Evolutionary conservation across 2,797 vertebrate genomes (phyloP).

Genomic region (Lacerta agilis): DNA sequence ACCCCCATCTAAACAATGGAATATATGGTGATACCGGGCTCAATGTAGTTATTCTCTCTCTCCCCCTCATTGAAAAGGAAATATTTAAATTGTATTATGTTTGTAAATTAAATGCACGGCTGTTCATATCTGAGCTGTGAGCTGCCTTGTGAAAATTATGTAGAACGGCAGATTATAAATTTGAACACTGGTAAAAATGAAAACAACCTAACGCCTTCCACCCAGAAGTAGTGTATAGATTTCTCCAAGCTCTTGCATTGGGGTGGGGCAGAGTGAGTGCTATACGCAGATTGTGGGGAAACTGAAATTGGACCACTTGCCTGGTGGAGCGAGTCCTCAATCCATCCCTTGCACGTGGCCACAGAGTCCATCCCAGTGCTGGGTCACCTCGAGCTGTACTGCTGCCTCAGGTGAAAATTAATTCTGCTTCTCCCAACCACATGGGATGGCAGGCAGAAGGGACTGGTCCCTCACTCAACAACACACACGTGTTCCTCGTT

Average conservation of each 20-base stretch:
- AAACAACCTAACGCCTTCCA: not conserved
- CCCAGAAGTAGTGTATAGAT: too few relatives aligned
- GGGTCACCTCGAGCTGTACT: not conserved
- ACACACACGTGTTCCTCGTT: not conserved
- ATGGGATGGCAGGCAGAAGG: not conserved
- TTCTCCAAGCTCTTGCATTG: not conserved
- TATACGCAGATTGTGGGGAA: too few relatives aligned
- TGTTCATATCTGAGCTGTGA: not conserved
- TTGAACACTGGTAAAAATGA: not conserved
- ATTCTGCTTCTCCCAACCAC: not conserved
- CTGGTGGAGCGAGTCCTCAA: too few relatives aligned
- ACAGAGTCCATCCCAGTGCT: not conserved
- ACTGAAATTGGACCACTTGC: not conserved
- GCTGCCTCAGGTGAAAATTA: not conserved
- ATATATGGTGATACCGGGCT: not conserved
- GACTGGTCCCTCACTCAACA: not conserved
- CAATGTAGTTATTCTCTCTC: not conserved
- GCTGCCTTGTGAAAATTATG: not conserved
- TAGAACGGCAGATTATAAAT: not conserved
- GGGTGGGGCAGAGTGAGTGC: rapidly evolving
- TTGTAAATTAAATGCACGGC: not conserved
- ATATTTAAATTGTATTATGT: not conserved
- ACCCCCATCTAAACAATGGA: not conserved
- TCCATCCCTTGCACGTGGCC: not conserved
- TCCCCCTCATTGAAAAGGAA: not conserved